phyloP scores from a whole-genome alignment of 2,888 invertebrate genomes.

The Slavum lentiscoides region DNA sequence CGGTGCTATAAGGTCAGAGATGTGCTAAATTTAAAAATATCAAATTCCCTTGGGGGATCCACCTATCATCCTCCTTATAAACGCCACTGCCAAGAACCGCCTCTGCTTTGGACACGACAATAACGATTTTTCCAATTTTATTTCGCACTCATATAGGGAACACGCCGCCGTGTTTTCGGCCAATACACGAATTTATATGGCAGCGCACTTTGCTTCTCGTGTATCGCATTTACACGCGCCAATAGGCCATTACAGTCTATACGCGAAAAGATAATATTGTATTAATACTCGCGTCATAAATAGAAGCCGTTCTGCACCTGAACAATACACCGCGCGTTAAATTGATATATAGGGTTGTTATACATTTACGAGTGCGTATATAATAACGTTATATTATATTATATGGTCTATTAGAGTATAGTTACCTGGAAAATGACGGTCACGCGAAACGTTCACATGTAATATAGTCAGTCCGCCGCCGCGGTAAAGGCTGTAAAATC shows the following conservation, averaged over 20 bases:
- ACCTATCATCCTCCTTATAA: too few species aligned
- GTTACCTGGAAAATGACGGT: neutral
- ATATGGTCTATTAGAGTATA: too few species aligned
- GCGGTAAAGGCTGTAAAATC: too few species aligned
- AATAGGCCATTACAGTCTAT: neutral
- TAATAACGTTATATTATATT: too few species aligned
- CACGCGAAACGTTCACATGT: neutral
- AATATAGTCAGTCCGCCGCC: too few species aligned
- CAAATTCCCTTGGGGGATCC: too few species aligned
- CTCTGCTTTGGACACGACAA: too few species aligned
- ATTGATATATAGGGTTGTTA: neutral
- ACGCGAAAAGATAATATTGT: constrained; percentile 17
- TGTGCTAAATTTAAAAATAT: too few species aligned
- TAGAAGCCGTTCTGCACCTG: neutral
- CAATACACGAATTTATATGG: neutral
- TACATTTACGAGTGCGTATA: neutral
- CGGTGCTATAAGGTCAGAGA: too few species aligned
- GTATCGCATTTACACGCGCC: neutral
- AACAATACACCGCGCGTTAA: neutral
- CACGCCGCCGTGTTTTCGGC: too few species aligned
- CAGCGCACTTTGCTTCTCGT: neutral
- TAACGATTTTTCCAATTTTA: neutral
- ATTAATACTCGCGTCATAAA: neutral
- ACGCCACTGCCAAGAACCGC: too few species aligned
- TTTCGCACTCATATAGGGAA: neutral